phyloP scores from a whole-genome alignment of 2,888 invertebrate genomes.

The Polydrusus tereticollis region DNA sequence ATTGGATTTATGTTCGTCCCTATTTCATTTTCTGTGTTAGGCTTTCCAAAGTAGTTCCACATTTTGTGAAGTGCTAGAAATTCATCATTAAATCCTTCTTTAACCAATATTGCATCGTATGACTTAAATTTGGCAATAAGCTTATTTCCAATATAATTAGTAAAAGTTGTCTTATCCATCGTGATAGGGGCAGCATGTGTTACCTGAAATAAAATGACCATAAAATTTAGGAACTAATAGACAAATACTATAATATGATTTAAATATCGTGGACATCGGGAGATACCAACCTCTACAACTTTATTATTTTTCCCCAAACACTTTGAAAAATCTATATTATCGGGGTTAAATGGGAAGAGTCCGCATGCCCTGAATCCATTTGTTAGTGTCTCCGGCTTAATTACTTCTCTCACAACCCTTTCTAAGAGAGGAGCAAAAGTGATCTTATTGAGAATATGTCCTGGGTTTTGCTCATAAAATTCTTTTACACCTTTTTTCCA shows the following conservation, averaged over 20 bases:
- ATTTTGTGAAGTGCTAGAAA: conserved; percentile 41
- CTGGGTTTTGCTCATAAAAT: conserved; percentile 44
- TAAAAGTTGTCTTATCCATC: conserved; percentile 36
- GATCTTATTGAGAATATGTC: conserved; percentile 21
- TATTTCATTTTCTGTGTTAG: not conserved
- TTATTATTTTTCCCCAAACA: conserved; percentile 33
- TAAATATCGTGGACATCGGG: not conserved
- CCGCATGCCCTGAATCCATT: conserved; percentile 52
- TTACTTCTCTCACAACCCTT: conserved; percentile 45
- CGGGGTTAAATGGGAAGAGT: conserved; percentile 48
- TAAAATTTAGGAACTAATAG: not conserved
- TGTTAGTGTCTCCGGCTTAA: conserved; percentile 48
- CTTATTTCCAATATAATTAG: conserved; percentile 33
- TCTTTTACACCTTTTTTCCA: conserved; percentile 37
- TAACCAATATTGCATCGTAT: conserved; percentile 33
- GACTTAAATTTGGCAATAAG: conserved; percentile 35
- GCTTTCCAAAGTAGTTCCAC: conserved; percentile 40
- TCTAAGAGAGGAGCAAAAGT: conserved; percentile 48
- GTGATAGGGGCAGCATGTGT: conserved; percentile 19
- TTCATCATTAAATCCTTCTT: conserved; percentile 42
- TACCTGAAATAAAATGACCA: not conserved
- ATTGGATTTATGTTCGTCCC: not conserved
- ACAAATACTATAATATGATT: not conserved
- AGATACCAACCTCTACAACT: conserved; percentile 22
- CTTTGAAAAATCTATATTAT: conserved; percentile 47